Evolutionary conservation across 2,888 invertebrate genomes (phyloP), one percentile per base, ranked within the genome.

Genomic region (Netelia melanura): DNA sequence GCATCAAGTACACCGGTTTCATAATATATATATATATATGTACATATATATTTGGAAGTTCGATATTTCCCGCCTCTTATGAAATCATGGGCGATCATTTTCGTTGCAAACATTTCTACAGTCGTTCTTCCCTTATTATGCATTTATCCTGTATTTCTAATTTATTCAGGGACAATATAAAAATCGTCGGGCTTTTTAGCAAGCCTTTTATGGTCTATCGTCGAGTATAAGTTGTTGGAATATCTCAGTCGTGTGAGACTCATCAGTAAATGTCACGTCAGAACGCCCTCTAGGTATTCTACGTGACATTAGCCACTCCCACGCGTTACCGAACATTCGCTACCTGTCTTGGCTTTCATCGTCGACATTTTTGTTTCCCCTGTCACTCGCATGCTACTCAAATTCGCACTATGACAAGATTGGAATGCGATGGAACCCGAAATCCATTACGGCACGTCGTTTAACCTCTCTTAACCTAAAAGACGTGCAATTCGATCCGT

Each of bases 291-390:
- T 48, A 48, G 11, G 3, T 48, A 48, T 48, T n/a, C 30, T 52
- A 61, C 77, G 77, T 77, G 44, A 44, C 68, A 77, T 68, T 68
- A 77, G 68, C 48, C 68, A 68, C 68, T 48, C 48, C 67, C 25
- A 48, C 30, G 61, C 25, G 52, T 17, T 43, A n/a, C 30, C 21
- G 48, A 43, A 77, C 68, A 61, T 61, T 77, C 61, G 58, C 77
- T 68, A 77, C 48, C 68, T 77, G 77, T 77, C 61, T 61, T 48
- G 14, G 61, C 21, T 58, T 67, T 67, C 67, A 52, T 75, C 68
- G 48, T 68, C 61, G 77, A 61, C 58, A 77, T 25, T 68, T 77
- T 77, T 30, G 38, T 44, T 44, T 61, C 44, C 56, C 52, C 17
- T 48, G 0, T 1, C 14, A 14, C 61, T 44, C 11, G 11, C 23